Base-by-base conservation (phyloP, 2,113 vertebrate species). In the Paratilapia polleni region DNA sequence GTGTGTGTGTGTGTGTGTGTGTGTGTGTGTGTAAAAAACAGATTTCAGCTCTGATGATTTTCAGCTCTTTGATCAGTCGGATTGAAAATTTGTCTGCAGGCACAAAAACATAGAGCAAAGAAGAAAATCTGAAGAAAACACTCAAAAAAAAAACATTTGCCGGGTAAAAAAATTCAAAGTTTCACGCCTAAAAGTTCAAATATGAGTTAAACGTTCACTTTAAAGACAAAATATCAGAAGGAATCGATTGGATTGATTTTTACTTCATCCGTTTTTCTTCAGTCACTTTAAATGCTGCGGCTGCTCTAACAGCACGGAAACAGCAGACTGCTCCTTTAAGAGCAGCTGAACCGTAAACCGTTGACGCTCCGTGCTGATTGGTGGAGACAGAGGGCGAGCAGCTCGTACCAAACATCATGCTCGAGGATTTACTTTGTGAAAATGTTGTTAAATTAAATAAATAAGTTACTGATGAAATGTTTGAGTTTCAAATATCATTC, bases 401-500 rank as follows among this genome's bases (percentile, higher is more conserved):
- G 26, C 57, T 88, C 61, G 86, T 87, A 89, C 86, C 90, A 61
- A 80, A 75, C 20, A 11, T 81, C 36, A 81, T 3, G 13, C 15
- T 78, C 52, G 0, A 8, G 28, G 15, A 41, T 68, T 76, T 34
- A 13, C 64, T 57, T 68, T 41, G 41, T 78, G 56, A 77, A 34
- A 73, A 64, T 8, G 47, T 75, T 5, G 47, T 75, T 5, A 63
- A 87, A 92, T 91, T 89, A 92, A 92, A 92, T 89, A 93, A 93
- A 92, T 93, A 91, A 90, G 22, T 88, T 91, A 90, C 56, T 61
- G 11, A 62, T 78, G 34, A 92, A 87, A 85, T 62, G 76, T 80
- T 59, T 31, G 43, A 52, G 24, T 31, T 73, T 13, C 43, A 73
- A 52, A 31, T 28, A 52, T 13, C 9, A 70, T 41, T 70, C 41